Base-by-base conservation (phyloP, 2,797 vertebrate genomes). In the Pseudochaenichthys georgianus region DNA sequence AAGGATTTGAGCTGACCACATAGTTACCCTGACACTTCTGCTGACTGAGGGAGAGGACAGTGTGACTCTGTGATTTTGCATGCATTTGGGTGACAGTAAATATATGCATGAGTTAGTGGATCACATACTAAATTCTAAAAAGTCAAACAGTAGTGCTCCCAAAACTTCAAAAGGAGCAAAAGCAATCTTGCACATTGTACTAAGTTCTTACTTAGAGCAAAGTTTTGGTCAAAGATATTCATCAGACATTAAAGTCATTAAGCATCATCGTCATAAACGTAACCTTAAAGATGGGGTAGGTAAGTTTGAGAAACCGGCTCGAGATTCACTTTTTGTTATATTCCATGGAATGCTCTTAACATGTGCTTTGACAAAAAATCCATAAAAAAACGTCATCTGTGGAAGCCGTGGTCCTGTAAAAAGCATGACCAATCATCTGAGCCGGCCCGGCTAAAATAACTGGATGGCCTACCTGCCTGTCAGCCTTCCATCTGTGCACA, bases 1-100 rank as follows among this genome's bases (percentile, higher is more conserved):
- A 77, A 77, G 66, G 50, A 80, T 83, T 81, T 63, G 62, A 81
- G 78, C 62, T 73, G 75, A 88, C 77, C 79, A 66, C 41, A 54
- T 41, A 46, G 70, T 69, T 77, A 80, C 60, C 73, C 59, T 10
- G 71, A 75, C 70, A 79, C 48, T n/a, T 71, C 42, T 77, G 70
- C 79, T 79, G 87, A 83, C 77, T 31, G 67, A 73, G 53, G 50
- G 17, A 75, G 65, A 65, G 63, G 8, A n/a, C 50, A 34, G 15
- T 57, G 57, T 51, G 13, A 59, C 74, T 41, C 46, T 43, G 58
- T 13, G 41, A 42, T 34, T 70, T 6, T 63, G 34, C 12, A 55
- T 51, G 43, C 45, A 60, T 41, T 62, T 15, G 43, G 17, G 43
- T 58, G 47, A 11, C 47, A 71, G 46, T 60, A 69, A 77, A 68